These are phyloP conservation scores for Tetranychus truncatus DNA, from an alignment of 2,888 invertebrate species.

Conservation along the genomic window DNA sequence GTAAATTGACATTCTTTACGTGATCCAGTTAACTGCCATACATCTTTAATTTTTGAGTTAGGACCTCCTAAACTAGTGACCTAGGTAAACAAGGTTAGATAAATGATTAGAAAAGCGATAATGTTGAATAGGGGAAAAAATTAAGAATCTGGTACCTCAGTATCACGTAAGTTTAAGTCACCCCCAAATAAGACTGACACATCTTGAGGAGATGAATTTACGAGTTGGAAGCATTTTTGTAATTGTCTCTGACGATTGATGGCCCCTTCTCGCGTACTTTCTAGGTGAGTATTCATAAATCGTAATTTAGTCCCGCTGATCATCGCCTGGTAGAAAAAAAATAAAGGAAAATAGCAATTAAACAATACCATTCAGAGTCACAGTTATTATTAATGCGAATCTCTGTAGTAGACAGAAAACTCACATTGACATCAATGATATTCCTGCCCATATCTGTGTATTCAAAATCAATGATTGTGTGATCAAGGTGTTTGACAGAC, in stretches of 20 bases:
- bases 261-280: conserved; percentile 38
- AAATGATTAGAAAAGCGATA: conserved; percentile 13
- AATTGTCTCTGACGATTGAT: conserved; percentile 37
- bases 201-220: conserved; percentile 28
- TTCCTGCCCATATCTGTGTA: conserved; percentile 39
- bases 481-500: conserved; percentile 33
- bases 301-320: conserved; percentile 30
- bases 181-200: conserved; percentile 40
- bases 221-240: conserved; percentile 31
- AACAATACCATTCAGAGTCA: neutral
- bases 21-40: conserved; percentile 41
- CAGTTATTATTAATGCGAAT: too few relatives aligned
- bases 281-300: conserved; percentile 42
- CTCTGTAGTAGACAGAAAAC: conserved; percentile 4
- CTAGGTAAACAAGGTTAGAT: conserved; percentile 9
- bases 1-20: conserved; percentile 39
- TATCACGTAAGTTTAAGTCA: conserved; percentile 43
- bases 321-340: conserved; percentile 30
- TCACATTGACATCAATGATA: conserved; percentile 37
- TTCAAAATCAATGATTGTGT: conserved; percentile 36
- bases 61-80: conserved; percentile 33
- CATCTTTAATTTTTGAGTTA: conserved; percentile 34
- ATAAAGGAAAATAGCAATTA: neutral
- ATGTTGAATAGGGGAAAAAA: too few relatives aligned
- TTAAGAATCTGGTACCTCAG: conserved; percentile 35